These are phyloP conservation scores for Clunio marinus DNA, from an alignment of 2,888 invertebrate species.

Conservation along the genomic window DNA sequence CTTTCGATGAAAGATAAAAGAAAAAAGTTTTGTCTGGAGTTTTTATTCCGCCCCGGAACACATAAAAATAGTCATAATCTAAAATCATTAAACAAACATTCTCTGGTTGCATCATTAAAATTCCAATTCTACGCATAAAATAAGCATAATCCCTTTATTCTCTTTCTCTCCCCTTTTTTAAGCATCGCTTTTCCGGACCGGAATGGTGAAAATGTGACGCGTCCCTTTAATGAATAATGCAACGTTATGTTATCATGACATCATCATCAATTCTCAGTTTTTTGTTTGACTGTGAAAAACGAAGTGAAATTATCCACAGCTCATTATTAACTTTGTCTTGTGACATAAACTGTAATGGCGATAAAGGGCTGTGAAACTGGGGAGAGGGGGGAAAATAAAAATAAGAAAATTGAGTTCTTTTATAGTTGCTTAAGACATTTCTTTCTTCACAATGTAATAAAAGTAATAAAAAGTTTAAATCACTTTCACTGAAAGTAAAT, in stretches of 20 bases:
- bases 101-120: constrained; percentile 30
- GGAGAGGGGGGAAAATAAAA: constrained; percentile 2
- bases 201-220: constrained; percentile 14
- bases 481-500: too few relatives aligned
- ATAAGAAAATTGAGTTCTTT: too few relatives aligned
- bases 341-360: constrained; percentile 6
- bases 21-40: background rate
- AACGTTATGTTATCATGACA: constrained; percentile 36
- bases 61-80: constrained; percentile 8
- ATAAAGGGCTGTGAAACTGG: constrained; percentile 1
- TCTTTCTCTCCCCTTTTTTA: background rate
- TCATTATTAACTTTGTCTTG: constrained; percentile 38
- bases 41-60: constrained; percentile 15
- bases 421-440: too few relatives aligned
- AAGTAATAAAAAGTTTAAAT: too few relatives aligned
- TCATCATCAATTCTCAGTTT: constrained; percentile 33
- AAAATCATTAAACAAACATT: constrained; percentile 35
- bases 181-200: background rate
- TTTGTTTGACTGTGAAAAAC: background rate
- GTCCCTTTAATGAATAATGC: constrained; percentile 33
- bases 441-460: too few relatives aligned
- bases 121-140: constrained; percentile 36
- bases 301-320: constrained; percentile 31
- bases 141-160: constrained; percentile 33
- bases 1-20: background rate